Percentiles rank a stretch among this genome's conserved stretches.
These are phyloP conservation scores for Folsomia candida DNA, from an alignment of 2,888 invertebrate genomes.

Conservation along the genomic window DNA sequence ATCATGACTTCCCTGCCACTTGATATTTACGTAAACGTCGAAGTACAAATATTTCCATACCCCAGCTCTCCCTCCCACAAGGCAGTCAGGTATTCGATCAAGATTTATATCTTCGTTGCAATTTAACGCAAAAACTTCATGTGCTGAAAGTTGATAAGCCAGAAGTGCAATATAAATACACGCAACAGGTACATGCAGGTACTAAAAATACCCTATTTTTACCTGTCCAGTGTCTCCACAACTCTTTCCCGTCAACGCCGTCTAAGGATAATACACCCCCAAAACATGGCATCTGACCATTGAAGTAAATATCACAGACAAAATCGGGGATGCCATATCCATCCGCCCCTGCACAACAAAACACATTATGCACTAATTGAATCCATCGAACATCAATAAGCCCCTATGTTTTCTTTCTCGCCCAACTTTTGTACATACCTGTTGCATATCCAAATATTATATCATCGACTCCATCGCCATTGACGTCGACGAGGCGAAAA, in stretches of 20 bases:
- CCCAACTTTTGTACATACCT: too few relatives aligned
- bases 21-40: not conserved
- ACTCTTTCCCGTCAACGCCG: slow-evolving; percentile 66
- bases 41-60: slow-evolving; percentile 56
- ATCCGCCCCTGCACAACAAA: slow-evolving; percentile 57
- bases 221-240: slow-evolving; percentile 76
- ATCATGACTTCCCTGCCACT: too few relatives aligned
- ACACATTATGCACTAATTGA: too few relatives aligned
- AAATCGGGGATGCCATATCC: slow-evolving; percentile 59
- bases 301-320: slow-evolving; percentile 66
- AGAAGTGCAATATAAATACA: too few relatives aligned
- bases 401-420: too few relatives aligned
- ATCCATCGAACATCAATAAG: too few relatives aligned
- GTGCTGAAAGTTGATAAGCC: too few relatives aligned
- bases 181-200: too few relatives aligned
- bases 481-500: slow-evolving; percentile 68
- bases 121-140: slow-evolving; percentile 70
- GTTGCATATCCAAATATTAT: slow-evolving; percentile 75
- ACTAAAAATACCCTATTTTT: too few relatives aligned
- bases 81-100: slow-evolving; percentile 69
- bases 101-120: slow-evolving; percentile 69
- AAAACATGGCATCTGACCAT: slow-evolving; percentile 65
- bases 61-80: slow-evolving; percentile 70
- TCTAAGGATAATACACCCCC: slow-evolving; percentile 71
- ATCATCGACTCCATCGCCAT: slow-evolving; percentile 69